Evolutionary conservation across 2,113 vertebrate species (phyloP).

Genomic region (Hypomesus transpacificus): DNA sequence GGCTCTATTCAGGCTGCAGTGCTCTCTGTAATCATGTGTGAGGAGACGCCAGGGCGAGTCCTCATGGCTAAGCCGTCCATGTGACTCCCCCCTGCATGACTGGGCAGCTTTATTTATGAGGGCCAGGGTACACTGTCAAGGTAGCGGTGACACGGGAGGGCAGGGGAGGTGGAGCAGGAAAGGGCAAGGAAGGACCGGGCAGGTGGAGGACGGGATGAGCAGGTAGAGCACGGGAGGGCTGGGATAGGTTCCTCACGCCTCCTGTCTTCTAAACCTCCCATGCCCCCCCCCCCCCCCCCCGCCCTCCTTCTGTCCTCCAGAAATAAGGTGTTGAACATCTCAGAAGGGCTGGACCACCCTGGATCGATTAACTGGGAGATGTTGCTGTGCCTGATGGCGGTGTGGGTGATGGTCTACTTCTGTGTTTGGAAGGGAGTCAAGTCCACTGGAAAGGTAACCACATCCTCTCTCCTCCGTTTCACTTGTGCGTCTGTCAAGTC

Average conservation of each 20-base stretch:
- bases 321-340: constrained; percentile 77
- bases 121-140: too few relatives aligned
- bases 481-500: background rate
- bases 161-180: too few relatives aligned
- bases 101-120: too few relatives aligned
- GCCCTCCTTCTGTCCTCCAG: constrained; percentile 38
- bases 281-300: background rate
- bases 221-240: background rate
- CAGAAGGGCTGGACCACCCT: constrained; percentile 62
- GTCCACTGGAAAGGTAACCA: constrained; percentile 73
- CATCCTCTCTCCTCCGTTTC: background rate
- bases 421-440: constrained; percentile 84
- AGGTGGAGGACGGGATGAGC: too few relatives aligned
- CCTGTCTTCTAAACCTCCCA: background rate
- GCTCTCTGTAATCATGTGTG: background rate
- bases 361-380: constrained; percentile 76
- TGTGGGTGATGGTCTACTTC: constrained; percentile 80
- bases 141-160: too few relatives aligned
- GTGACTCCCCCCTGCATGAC: too few relatives aligned
- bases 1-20: background rate
- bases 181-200: too few relatives aligned
- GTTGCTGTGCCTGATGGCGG: constrained; percentile 70
- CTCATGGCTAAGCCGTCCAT: too few relatives aligned
- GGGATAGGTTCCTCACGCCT: background rate
- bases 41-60: too few relatives aligned